Base-by-base conservation (phyloP, 2,113 vertebrate genomes). In the Bubo scandiacus region DNA sequence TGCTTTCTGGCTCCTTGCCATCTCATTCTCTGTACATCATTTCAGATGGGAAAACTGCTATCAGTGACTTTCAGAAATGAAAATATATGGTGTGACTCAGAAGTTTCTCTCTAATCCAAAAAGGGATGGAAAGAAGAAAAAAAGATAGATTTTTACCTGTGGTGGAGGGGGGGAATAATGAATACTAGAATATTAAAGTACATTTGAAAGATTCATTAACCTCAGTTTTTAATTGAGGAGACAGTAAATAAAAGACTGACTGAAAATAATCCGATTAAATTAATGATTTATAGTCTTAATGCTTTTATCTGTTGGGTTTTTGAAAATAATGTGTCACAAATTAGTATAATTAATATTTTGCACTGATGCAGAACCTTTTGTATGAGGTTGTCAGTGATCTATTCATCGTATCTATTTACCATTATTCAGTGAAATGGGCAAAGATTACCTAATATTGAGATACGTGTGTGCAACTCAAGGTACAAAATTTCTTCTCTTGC, bases 1-100 rank as follows among this genome's bases (percentile, higher is more conserved):
- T 88, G 73, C 54, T 86, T 89, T n/a, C 86, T 94, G 83, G 87
- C 81, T 66, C 66, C 58, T 71, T 67, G 45, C 83, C 72, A 82
- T 73, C 88, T 88, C 74, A 87, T 83, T 90, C 85, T 90, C 81
- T 86, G 78, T 14, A 27, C 90, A 43, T 90, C 59, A 96, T 84
- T 96, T 93, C 45, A 93, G 84, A 65, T 81, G 92, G 78, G 52
- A 96, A 97, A 96, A 83, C 52, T 47, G 34, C 85, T 94, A 89
- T 91, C 81, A 97, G 81, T 12, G 15, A 95, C 77, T 93, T 97
- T 96, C 92, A 82, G 93, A 85, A 84, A 72, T 81, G 91, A 97
- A 95, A 96, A 94, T 96, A 89, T 54, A 89, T 85, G 61, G 61
- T 65, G 73, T 71, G 81, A 91, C 65, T 96, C 94, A 96, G 38